Evolutionary conservation across 1,140 invertebrate genomes (phyloP).

Genomic region (Atta texana): DNA sequence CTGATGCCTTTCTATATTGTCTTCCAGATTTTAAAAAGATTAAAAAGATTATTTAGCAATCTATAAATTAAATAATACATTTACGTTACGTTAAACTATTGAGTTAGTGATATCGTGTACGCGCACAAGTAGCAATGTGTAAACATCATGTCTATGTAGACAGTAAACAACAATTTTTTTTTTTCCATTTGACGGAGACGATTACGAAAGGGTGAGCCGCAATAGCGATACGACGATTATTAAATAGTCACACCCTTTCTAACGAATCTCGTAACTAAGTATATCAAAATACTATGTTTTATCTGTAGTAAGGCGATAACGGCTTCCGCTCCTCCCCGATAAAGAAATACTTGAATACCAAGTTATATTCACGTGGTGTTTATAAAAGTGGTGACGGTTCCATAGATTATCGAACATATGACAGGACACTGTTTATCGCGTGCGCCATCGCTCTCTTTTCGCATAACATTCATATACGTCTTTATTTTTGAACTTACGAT

Average conservation of each 20-base stretch:
- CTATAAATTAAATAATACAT: slow-evolving; percentile 3
- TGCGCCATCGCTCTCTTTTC: slow-evolving; percentile 34
- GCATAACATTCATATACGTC: slow-evolving; percentile 26
- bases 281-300: slow-evolving; percentile 66
- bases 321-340: slow-evolving; percentile 76
- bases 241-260: slow-evolving; percentile 73
- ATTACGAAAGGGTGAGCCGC: slow-evolving; percentile 37
- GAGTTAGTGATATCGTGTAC: background rate
- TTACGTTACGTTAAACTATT: background rate
- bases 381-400: slow-evolving; percentile 64
- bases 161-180: slow-evolving; percentile 24
- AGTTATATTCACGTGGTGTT: slow-evolving; percentile 52
- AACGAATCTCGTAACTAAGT: slow-evolving; percentile 68
- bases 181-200: slow-evolving; percentile 14
- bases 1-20: background rate
- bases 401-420: slow-evolving; percentile 59
- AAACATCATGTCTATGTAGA: slow-evolving; percentile 13
- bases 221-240: slow-evolving; percentile 42
- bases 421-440: slow-evolving; percentile 51
- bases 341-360: slow-evolving; percentile 68
- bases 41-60: background rate
- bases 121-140: background rate
- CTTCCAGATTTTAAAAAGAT: background rate
- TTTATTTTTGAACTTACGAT: slow-evolving; percentile 21
- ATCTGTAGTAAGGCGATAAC: slow-evolving; percentile 73